These are phyloP conservation scores for Caenorhabditis imperialis DNA, from an alignment of 2,888 invertebrate genomes.

Conservation along the genomic window DNA sequence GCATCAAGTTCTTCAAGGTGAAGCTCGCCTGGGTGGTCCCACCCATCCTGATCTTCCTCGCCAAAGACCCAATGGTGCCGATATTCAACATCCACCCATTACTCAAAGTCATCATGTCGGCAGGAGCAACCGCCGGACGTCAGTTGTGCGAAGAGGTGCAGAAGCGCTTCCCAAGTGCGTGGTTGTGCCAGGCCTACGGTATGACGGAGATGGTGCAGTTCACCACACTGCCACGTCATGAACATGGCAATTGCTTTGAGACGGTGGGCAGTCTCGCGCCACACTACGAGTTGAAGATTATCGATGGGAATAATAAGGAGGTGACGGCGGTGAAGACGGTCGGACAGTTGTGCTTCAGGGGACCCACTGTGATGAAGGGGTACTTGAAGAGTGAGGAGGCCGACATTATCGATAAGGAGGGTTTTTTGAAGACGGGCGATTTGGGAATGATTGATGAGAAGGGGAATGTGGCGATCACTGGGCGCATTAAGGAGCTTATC, in stretches of 20 bases:
- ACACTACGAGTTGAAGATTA: slow-evolving; percentile 44
- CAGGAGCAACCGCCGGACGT: slow-evolving; percentile 70
- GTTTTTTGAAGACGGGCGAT: slow-evolving; percentile 57
- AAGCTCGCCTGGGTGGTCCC: slow-evolving; percentile 83
- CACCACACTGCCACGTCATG: slow-evolving; percentile 37
- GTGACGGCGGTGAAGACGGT: slow-evolving; percentile 20
- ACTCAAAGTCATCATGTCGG: slow-evolving; percentile 84
- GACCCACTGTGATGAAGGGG: slow-evolving; percentile 62
- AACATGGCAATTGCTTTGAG: slow-evolving; percentile 47
- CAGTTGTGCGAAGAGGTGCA: slow-evolving; percentile 66
- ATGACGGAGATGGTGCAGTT: slow-evolving; percentile 58
- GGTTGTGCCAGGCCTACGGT: slow-evolving; percentile 53
- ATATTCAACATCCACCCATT: slow-evolving; percentile 43
- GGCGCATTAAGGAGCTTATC: slow-evolving; percentile 50
- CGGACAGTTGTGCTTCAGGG: slow-evolving; percentile 61
- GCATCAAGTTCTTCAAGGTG: slow-evolving; percentile 66
- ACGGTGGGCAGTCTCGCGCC: slow-evolving; percentile 41
- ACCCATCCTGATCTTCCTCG: slow-evolving; percentile 86
- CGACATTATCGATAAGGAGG: slow-evolving; percentile 46
- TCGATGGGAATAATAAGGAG: slow-evolving; percentile 26
- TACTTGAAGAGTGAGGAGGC: slow-evolving; percentile 50
- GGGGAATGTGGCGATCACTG: slow-evolving; percentile 32
- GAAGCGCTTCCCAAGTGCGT: slow-evolving; percentile 60
- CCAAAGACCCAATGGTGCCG: slow-evolving; percentile 83
- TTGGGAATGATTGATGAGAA: slow-evolving; percentile 43